Base-by-base conservation (phyloP, 1,140 invertebrate genomes). In the Drosophila sucinea region DNA sequence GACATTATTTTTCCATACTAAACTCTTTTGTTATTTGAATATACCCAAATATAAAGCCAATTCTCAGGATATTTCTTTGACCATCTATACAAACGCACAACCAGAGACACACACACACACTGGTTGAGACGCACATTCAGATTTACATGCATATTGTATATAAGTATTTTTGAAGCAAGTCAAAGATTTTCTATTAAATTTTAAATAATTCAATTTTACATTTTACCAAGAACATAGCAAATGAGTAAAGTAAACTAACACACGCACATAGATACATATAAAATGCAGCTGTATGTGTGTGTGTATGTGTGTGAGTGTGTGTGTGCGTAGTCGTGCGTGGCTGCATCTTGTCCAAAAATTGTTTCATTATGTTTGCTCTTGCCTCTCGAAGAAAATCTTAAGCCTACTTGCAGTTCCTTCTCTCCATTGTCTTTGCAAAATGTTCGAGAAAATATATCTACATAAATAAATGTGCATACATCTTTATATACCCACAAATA, bases 141-240 rank as follows among this genome's bases (percentile, higher is more conserved):
- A 55, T 66, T 30, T 56, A 17, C 70, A 11, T 58, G 60, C 30
- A 67, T 51, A 65, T 65, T 32, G 51, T 67, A 66, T 70, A 55
- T 76, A 54, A 81, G 70, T 76, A 73, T 73, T 70, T 82, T 76
- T 79, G 72, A 80, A 44, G 78, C 80, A 89, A 89, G 84, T 83
- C 79, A 87, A 87, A 87, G 84, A 89, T 89, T 87, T 87, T 89
- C 77, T 89, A 87, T 87, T 89, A 89, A 87, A 84, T 84, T 87
- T 87, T 87, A 90, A 87, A 87, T 87, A 87, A 87, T 87, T 87
- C 80, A 84, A 87, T 87, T 87, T 87, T 87, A 87, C 84, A 87
- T 87, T 89, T 83, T 87, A 73, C 80, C 85, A 80, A 87, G 89
- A 89, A 87, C 80, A 87, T 81, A 70, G 85, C 80, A 87, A 87